phyloP scores from a whole-genome alignment of 2,888 invertebrate genomes.

The Chrysolina americana region DNA sequence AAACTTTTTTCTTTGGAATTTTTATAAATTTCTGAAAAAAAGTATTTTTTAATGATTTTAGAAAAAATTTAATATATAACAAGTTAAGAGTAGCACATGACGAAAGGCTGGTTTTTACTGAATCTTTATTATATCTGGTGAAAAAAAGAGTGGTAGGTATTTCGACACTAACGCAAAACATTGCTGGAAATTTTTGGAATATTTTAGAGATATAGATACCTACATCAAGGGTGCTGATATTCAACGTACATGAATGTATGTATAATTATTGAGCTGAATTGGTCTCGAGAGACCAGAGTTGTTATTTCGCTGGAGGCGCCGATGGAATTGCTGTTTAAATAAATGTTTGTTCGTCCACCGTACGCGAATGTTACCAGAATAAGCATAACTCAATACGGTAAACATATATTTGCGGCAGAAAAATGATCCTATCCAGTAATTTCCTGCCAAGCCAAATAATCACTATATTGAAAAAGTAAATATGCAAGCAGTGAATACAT shows the following conservation, averaged over 20 bases:
- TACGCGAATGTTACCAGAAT: background rate
- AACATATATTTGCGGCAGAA: background rate
- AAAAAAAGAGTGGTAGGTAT: too few species aligned
- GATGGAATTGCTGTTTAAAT: conserved; percentile 7
- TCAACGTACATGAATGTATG: background rate
- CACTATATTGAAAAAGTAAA: background rate
- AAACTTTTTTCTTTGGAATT: too few species aligned
- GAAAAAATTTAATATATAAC: too few species aligned
- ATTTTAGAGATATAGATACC: too few species aligned
- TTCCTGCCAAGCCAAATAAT: background rate
- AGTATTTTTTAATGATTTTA: too few species aligned
- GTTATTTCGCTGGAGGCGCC: conserved; percentile 7
- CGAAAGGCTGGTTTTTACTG: too few species aligned
- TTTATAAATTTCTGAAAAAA: too few species aligned
- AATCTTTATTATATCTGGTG: too few species aligned
- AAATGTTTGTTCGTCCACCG: conserved; percentile 5
- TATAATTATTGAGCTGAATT: background rate
- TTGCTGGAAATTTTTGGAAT: background rate
- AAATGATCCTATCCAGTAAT: background rate
- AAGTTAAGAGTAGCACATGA: too few species aligned
- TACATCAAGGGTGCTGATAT: background rate
- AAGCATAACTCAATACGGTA: background rate
- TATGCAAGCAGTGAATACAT: background rate
- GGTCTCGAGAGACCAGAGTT: background rate
- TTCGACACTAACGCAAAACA: too few species aligned